phyloP scores from a whole-genome alignment of 2,113 vertebrate species.

The Strix aluco region DNA sequence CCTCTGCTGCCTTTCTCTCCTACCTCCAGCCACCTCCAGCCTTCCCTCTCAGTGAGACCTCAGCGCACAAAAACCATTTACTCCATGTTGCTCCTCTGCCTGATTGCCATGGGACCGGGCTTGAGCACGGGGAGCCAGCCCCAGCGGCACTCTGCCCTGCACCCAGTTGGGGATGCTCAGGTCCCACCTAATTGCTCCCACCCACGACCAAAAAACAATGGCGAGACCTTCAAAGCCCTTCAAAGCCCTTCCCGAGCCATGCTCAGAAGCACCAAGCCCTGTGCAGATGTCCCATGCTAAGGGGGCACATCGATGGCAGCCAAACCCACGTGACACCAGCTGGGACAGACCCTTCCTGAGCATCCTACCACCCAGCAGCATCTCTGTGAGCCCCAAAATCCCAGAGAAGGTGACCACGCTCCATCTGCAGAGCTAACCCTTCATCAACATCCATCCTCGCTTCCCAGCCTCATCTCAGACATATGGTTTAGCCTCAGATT shows the following conservation, averaged over 20 bases:
- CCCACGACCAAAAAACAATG: neutral
- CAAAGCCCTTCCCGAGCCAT: neutral
- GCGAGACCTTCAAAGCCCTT: neutral
- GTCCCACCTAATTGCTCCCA: neutral
- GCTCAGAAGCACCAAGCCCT: neutral
- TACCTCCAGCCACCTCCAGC: neutral
- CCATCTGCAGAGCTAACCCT: neutral
- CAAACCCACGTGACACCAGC: neutral
- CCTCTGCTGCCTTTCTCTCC: neutral
- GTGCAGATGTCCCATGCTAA: neutral
- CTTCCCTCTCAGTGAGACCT: neutral
- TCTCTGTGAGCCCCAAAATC: rapidly evolving
- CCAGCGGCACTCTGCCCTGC: neutral
- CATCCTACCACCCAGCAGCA: neutral
- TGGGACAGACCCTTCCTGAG: neutral
- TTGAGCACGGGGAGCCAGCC: neutral
- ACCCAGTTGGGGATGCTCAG: neutral
- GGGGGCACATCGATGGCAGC: neutral
- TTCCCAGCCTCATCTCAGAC: neutral
- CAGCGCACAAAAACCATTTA: neutral
- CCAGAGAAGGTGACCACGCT: rapidly evolving
- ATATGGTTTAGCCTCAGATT: neutral
- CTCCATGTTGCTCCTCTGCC: neutral
- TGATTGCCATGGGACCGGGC: rapidly evolving
- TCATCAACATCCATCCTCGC: neutral